Percentiles rank a stretch among this genome's conserved stretches.
Evolutionary conservation across 2,888 invertebrate species (phyloP).

Genomic region (Strigamia transsilvanica): DNA sequence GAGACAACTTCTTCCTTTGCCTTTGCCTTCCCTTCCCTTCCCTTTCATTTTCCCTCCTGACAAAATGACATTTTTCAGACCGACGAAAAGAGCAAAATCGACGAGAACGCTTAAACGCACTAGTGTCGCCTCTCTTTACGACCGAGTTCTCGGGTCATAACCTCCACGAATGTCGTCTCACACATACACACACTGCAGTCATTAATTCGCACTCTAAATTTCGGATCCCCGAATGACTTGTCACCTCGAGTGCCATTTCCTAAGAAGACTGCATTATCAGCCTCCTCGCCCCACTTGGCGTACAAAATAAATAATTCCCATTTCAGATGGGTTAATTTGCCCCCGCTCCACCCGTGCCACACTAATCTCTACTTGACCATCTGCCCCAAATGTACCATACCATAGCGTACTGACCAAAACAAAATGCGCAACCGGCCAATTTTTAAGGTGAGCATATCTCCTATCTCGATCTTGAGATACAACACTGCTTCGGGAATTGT

Average conservation of each 20-base stretch:
- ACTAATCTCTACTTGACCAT: constrained; percentile 22
- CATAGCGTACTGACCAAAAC: no score
- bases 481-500: constrained; percentile 9
- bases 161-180: not conserved
- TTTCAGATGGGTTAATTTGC: not conserved
- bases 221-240: constrained; percentile 20
- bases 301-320: constrained; percentile 24
- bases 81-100: not conserved
- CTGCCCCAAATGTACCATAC: not conserved
- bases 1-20: not conserved
- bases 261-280: constrained; percentile 6
- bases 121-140: constrained; percentile 12
- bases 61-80: not conserved
- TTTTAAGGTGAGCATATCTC: not conserved
- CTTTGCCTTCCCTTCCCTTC: not conserved
- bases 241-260: constrained; percentile 25
- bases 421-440: not conserved
- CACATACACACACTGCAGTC: not conserved
- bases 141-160: constrained; percentile 25
- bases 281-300: not conserved
- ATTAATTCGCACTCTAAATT: constrained; percentile 30
- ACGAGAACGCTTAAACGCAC: constrained; percentile 30
- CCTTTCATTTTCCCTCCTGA: not conserved
- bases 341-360: not conserved
- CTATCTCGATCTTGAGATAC: not conserved